These are phyloP conservation scores for Onychomys torridus DNA, from an alignment of 2,797 vertebrate species.

Conservation along the genomic window DNA sequence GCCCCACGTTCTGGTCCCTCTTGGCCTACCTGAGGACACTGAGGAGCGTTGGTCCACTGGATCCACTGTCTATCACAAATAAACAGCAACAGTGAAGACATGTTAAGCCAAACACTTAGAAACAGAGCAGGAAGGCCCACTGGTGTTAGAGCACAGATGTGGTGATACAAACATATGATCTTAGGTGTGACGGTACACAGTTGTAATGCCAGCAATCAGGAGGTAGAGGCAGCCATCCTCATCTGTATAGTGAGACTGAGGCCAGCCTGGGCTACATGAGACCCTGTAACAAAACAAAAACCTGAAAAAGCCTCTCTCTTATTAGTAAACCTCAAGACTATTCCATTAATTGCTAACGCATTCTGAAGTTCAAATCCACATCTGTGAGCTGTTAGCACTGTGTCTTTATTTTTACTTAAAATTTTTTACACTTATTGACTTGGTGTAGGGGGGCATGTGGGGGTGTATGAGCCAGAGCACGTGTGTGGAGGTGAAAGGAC, in stretches of 20 bases:
- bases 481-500: background rate
- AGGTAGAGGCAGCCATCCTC: background rate
- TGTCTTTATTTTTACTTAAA: background rate
- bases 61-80: background rate
- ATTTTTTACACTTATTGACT: background rate
- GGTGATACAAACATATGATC: background rate
- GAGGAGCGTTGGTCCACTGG: background rate
- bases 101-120: background rate
- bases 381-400: background rate
- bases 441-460: background rate
- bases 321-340: constrained; percentile 22
- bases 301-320: background rate
- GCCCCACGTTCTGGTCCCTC: background rate
- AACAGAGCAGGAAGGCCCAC: background rate
- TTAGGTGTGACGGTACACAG: background rate
- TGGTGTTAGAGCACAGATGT: background rate
- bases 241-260: background rate
- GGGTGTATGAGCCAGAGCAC: background rate
- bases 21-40: background rate
- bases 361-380: constrained; percentile 16
- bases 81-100: background rate
- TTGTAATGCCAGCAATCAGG: background rate
- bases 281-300: background rate
- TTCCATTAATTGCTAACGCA: background rate
- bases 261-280: background rate